These are phyloP conservation scores for Phainopepla nitens DNA, from an alignment of 2,113 vertebrate species.

Conservation along the genomic window DNA sequence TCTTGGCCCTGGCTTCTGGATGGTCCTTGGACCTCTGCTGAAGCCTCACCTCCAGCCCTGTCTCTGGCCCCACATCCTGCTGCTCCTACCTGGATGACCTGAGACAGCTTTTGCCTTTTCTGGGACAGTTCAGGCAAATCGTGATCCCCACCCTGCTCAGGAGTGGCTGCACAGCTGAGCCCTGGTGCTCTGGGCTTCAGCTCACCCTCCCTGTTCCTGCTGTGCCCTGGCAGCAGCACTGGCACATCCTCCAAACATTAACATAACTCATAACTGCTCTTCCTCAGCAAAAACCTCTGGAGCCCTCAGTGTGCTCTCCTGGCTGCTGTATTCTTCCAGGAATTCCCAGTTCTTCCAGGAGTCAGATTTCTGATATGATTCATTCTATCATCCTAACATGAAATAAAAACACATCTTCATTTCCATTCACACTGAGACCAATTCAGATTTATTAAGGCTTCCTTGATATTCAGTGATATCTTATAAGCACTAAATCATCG, in stretches of 20 bases:
- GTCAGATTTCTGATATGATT: slow-evolving; percentile 39
- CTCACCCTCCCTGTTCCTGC: neutral
- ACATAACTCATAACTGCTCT: neutral
- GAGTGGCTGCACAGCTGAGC: neutral
- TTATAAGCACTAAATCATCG: slow-evolving; percentile 52
- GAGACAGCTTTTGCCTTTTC: neutral
- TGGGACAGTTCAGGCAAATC: neutral
- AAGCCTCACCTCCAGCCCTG: neutral
- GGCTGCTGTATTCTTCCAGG: neutral
- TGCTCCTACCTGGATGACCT: neutral
- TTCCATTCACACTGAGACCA: slow-evolving; percentile 63
- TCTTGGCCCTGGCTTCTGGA: too few relatives aligned
- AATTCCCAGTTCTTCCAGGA: slow-evolving; percentile 44
- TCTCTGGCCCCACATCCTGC: neutral
- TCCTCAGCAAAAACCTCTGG: neutral
- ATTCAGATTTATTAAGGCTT: slow-evolving; percentile 65
- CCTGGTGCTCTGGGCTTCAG: too few relatives aligned
- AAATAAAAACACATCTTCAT: slow-evolving; percentile 59
- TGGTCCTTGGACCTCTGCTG: neutral
- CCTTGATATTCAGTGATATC: slow-evolving; percentile 52
- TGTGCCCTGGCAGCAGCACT: neutral
- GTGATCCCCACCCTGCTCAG: neutral
- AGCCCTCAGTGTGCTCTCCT: neutral
- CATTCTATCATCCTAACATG: slow-evolving; percentile 37
- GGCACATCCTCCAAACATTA: neutral